Percentiles rank a stretch among this genome's conserved stretches.
phyloP scores from a whole-genome alignment of 2,113 vertebrate species.

The Hypocryptadius cinnamomeus region DNA sequence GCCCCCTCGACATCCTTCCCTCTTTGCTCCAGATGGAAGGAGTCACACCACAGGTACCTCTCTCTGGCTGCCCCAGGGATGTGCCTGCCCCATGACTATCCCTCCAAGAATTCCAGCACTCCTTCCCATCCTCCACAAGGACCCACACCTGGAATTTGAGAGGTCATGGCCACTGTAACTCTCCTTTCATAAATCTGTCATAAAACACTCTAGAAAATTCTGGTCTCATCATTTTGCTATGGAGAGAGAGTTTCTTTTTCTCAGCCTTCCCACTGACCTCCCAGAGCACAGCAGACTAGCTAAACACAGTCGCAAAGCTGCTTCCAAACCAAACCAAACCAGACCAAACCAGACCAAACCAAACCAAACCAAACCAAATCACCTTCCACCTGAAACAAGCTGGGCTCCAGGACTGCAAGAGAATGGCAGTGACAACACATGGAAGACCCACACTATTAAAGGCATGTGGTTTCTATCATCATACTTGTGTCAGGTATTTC shows the following conservation, averaged over 20 bases:
- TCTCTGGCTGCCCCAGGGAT: background rate
- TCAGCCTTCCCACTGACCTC: background rate
- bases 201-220: background rate
- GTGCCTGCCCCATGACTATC: background rate
- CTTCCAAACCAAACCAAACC: background rate
- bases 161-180: background rate
- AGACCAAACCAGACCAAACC: too few relatives aligned
- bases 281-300: background rate
- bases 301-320: background rate
- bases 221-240: background rate
- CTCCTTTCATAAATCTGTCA: background rate
- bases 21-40: background rate
- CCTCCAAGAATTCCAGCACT: background rate
- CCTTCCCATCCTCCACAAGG: background rate
- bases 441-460: background rate
- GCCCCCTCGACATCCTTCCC: fast-evolving
- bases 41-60: background rate
- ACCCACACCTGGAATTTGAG: background rate
- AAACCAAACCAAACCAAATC: background rate
- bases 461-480: background rate
- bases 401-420: background rate
- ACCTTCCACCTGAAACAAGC: background rate
- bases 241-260: background rate
- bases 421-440: fast-evolving
- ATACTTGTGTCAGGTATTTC: background rate